Evolutionary conservation across 2,113 vertebrate species (phyloP).

Genomic region (Equus przewalskii): DNA sequence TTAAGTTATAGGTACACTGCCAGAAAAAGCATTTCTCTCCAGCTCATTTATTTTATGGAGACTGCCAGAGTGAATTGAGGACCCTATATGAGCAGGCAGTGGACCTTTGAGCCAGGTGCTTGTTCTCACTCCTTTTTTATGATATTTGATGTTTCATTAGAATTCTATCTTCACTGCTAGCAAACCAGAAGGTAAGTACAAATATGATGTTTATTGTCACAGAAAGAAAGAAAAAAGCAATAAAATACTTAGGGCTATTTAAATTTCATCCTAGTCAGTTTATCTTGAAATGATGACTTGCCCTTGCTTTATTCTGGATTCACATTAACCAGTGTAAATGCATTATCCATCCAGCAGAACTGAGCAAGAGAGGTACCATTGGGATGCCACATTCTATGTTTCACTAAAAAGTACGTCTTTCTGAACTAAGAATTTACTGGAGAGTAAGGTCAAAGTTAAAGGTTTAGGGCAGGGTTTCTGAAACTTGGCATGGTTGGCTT

Average conservation of each 20-base stretch:
- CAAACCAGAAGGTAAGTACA: conserved; percentile 58
- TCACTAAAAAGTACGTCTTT: neutral
- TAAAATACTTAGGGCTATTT: conserved; percentile 33
- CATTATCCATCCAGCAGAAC: too few relatives aligned
- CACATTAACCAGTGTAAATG: neutral
- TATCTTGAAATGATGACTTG: conserved; percentile 23
- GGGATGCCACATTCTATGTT: neutral
- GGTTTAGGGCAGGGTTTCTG: neutral
- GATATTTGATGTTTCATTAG: conserved; percentile 74
- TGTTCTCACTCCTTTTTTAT: conserved; percentile 59
- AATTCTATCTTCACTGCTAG: conserved; percentile 69
- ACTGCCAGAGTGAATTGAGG: conserved; percentile 68
- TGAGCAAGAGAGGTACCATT: neutral
- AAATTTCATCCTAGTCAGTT: conserved; percentile 48
- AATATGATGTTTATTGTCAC: conserved; percentile 59
- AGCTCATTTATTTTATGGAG: conserved; percentile 80
- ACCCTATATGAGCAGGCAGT: neutral
- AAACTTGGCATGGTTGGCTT: neutral
- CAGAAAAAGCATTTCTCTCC: conserved; percentile 68
- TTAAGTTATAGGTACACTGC: conserved; percentile 58
- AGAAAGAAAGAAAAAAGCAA: neutral
- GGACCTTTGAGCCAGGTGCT: conserved; percentile 41
- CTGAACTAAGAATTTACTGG: neutral
- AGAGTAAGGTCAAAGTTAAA: neutral
- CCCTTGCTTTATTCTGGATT: neutral